A percentile compares a stretch with the other conserved stretches of the same genome.
These are phyloP conservation scores for Xiphorhynchus elegans DNA, from an alignment of 2,113 vertebrate genomes.

Conservation along the genomic window DNA sequence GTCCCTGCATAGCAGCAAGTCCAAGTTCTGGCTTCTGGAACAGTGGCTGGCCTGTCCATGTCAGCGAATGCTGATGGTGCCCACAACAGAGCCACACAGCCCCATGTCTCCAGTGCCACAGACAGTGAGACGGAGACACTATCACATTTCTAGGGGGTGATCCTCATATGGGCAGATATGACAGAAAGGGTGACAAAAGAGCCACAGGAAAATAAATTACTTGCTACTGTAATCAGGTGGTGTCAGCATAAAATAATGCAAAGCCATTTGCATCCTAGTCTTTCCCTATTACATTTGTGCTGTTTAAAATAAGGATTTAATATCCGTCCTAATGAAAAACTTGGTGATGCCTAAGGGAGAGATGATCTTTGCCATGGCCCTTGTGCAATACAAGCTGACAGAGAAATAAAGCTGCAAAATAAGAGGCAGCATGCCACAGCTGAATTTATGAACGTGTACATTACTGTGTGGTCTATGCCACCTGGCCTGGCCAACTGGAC, in stretches of 20 bases:
- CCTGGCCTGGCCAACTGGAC: background rate
- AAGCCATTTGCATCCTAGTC: background rate
- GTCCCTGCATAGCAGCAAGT: background rate
- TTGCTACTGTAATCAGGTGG: background rate
- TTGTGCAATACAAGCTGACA: background rate
- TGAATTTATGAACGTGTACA: background rate
- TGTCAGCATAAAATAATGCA: background rate
- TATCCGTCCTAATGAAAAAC: background rate
- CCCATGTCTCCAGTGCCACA: background rate
- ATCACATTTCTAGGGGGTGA: background rate
- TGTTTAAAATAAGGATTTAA: background rate
- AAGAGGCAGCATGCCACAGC: background rate
- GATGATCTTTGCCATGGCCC: background rate
- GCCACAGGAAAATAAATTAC: background rate
- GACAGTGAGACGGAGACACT: background rate
- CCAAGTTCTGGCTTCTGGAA: background rate
- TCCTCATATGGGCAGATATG: background rate
- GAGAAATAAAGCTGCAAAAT: background rate
- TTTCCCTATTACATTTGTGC: background rate
- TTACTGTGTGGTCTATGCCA: background rate
- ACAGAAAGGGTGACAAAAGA: background rate
- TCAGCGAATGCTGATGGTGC: accelerated
- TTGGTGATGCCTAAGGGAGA: background rate
- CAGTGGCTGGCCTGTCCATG: background rate
- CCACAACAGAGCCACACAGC: background rate